Conservation (phyloP, 1,140 invertebrate genomes). For the Calliopsis andreniformis region DNA sequence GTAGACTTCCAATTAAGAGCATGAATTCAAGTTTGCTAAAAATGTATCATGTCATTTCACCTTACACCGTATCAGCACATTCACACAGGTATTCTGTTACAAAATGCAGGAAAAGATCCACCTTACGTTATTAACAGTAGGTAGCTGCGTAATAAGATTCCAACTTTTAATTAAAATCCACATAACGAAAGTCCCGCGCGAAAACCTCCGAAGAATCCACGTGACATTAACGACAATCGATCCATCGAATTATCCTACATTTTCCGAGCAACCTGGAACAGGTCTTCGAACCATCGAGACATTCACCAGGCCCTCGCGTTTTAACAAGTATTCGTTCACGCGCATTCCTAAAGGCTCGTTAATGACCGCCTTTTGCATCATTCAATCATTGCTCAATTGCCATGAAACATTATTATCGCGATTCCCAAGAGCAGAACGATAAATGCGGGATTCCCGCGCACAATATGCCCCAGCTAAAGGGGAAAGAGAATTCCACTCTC, state of each 20-base stretch:
- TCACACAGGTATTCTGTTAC: no score
- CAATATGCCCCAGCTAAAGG: background rate
- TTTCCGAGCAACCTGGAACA: constrained; percentile 18
- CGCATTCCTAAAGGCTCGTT: constrained; percentile 14
- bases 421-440: constrained; percentile 35
- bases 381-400: constrained; percentile 44
- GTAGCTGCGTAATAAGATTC: no score
- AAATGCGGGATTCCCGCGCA: constrained; percentile 24
- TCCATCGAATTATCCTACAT: background rate
- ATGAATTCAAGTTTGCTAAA: no score
- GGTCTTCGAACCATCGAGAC: constrained; percentile 12
- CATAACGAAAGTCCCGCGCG: no score
- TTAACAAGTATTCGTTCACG: constrained; percentile 20
- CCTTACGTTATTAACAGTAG: no score
- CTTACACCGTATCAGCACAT: no score
- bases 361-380: constrained; percentile 35
- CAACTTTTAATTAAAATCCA: no score
- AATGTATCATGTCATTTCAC: no score
- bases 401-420: constrained; percentile 44
- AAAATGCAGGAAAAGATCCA: no score
- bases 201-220: no score
- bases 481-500: constrained; percentile 10
- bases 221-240: no score
- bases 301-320: background rate
- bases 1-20: no score